These are phyloP conservation scores for Yponomeuta cagnagella DNA, from an alignment of 2,888 invertebrate genomes.

Conservation along the genomic window DNA sequence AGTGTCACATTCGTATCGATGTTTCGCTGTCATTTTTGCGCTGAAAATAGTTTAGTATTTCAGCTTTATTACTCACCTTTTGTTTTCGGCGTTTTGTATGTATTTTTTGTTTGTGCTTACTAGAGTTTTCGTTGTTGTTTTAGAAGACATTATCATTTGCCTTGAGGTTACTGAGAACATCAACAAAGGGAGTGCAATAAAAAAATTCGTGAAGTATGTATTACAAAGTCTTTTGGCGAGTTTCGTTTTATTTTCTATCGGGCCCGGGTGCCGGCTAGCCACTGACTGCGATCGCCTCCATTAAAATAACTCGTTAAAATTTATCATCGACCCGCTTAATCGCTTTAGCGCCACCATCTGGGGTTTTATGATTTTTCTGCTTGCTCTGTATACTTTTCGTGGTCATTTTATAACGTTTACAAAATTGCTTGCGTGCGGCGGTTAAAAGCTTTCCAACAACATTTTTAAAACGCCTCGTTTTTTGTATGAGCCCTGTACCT, in stretches of 20 bases:
- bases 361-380: conserved; percentile 75
- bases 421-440: conserved; percentile 57
- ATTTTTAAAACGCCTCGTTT: conserved; percentile 24
- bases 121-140: neutral
- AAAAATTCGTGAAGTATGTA: conserved; percentile 24
- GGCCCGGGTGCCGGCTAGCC: conserved; percentile 65
- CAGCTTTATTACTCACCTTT: conserved; percentile 18
- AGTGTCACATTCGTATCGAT: conserved; percentile 69
- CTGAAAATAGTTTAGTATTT: conserved; percentile 25
- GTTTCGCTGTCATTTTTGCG: conserved; percentile 55
- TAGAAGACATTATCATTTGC: conserved; percentile 30
- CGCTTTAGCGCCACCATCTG: conserved; percentile 75
- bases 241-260: conserved; percentile 71
- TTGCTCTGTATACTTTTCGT: conserved; percentile 66
- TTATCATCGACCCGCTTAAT: conserved; percentile 76
- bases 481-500: neutral
- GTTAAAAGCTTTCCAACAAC: conserved; percentile 40
- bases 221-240: conserved; percentile 52
- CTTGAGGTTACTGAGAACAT: conserved; percentile 28
- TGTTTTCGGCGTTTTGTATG: conserved; percentile 21
- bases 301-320: conserved; percentile 77
- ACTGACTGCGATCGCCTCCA: conserved; percentile 73
- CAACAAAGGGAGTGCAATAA: conserved; percentile 15
- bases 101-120: neutral
- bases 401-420: conserved; percentile 68